Percentiles rank a stretch among this genome's conserved stretches.
These are phyloP conservation scores for Epiblema foenella DNA, from an alignment of 2,888 invertebrate genomes.

Conservation along the genomic window DNA sequence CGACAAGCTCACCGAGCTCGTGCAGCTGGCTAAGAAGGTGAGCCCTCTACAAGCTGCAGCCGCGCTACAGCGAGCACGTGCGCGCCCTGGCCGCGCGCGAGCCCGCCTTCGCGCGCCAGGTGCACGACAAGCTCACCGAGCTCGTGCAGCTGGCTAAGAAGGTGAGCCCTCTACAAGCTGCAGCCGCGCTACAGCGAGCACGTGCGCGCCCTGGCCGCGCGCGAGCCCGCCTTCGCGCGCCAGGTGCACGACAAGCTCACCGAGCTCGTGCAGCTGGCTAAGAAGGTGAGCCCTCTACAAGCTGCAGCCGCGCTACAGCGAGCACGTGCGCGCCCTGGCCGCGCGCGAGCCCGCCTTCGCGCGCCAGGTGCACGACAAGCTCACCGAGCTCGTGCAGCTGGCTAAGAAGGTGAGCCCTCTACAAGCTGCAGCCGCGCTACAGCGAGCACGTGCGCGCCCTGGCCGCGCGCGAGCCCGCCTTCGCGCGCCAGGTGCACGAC, in stretches of 20 bases:
- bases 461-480: conserved; percentile 89
- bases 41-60: not conserved
- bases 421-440: conserved; percentile 93
- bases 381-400: conserved; percentile 7
- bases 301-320: conserved; percentile 10
- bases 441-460: conserved; percentile 91
- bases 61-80: conserved; percentile 70
- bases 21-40: conserved; percentile 19
- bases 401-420: conserved; percentile 57
- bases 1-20: conserved; percentile 20
- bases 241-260: conserved; percentile 11
- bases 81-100: conserved; percentile 6
- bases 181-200: conserved; percentile 86
- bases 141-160: conserved; percentile 84
- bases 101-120: conserved; percentile 15
- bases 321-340: conserved; percentile 1
- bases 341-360: conserved; percentile 13
- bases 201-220: conserved; percentile 94
- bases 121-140: conserved; percentile 90
- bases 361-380: conserved; percentile 2
- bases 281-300: conserved; percentile 90
- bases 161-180: not conserved
- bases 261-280: conserved; percentile 7
- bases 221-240: conserved; percentile 94
- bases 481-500: conserved; percentile 90